phyloP scores from a whole-genome alignment of 1,140 invertebrate species.

The Meloidogyne chitwoodi region DNA sequence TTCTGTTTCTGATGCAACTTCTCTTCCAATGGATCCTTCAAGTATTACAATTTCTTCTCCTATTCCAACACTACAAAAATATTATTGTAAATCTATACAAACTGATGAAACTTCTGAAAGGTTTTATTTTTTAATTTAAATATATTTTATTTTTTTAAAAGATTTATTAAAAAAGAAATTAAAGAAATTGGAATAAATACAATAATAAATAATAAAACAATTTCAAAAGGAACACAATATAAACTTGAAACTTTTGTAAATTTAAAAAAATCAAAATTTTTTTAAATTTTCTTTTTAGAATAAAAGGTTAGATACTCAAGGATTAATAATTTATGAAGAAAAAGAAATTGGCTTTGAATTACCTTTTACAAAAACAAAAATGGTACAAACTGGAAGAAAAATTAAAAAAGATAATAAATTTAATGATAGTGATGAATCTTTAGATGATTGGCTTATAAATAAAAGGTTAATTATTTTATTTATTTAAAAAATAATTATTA shows the following conservation, averaged over 20 bases:
- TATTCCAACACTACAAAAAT: not conserved
- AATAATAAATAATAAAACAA: not conserved
- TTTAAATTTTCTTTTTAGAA: not conserved
- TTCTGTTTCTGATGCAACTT: conserved; percentile 56
- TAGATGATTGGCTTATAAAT: not conserved
- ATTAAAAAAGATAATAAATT: not conserved
- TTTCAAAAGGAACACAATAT: not conserved
- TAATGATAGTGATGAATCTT: not conserved
- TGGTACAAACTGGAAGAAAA: not conserved
- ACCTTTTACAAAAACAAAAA: not conserved
- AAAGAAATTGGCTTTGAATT: not conserved
- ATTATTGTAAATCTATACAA: not conserved
- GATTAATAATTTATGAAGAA: not conserved
- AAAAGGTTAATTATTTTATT: not conserved
- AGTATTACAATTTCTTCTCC: conserved; percentile 22
- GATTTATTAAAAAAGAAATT: not conserved
- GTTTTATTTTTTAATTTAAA: not conserved
- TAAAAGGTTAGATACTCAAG: not conserved
- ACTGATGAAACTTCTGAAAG: not conserved
- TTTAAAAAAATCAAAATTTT: not conserved
- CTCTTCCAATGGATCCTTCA: conserved; percentile 51
- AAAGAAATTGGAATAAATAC: conserved; percentile 9
- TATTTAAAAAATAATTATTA: too few species aligned
- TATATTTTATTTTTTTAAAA: not conserved
- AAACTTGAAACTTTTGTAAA: not conserved